Conservation (phyloP, 2,888 invertebrate species). For the Hydrotaea diabolus region DNA sequence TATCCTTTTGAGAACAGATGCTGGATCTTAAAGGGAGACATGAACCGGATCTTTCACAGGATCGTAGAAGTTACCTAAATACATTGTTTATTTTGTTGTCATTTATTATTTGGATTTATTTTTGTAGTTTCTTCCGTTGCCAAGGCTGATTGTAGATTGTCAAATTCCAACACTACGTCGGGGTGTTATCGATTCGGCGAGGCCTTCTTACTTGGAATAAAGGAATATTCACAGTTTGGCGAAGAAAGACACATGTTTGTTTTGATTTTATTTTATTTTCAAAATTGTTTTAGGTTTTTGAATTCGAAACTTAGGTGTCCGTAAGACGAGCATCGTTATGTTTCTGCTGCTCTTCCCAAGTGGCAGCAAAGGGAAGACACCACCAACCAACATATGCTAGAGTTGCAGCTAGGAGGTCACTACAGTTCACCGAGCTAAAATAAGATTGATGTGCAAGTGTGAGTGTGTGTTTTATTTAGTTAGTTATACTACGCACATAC, state of each 20-base stretch:
- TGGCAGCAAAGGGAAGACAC: slow-evolving; percentile 30
- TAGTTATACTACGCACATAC: slow-evolving; percentile 29
- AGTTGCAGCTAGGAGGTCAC: slow-evolving; percentile 51
- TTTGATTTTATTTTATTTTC: slow-evolving; percentile 22
- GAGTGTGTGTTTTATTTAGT: slow-evolving; percentile 32
- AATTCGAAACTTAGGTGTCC: slow-evolving; percentile 40
- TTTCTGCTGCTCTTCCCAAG: slow-evolving; percentile 37
- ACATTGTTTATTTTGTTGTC: too few species aligned
- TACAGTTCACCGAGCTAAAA: slow-evolving; percentile 66
- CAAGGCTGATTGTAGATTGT: too few species aligned
- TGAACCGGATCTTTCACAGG: too few species aligned
- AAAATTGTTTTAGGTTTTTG: slow-evolving; percentile 48
- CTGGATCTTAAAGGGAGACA: too few species aligned
- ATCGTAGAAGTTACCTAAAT: too few species aligned
- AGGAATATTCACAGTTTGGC: too few species aligned
- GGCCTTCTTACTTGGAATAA: background rate
- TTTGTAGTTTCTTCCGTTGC: too few species aligned
- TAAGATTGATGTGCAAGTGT: slow-evolving; percentile 28
- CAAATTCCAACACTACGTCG: too few species aligned
- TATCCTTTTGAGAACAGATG: too few species aligned
- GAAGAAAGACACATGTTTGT: too few species aligned
- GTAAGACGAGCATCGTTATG: slow-evolving; percentile 56
- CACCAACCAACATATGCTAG: background rate
- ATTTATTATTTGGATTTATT: too few species aligned
- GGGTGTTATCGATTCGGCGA: too few species aligned